Conservation (phyloP, 2,888 invertebrate species). For the Meliscaeva auricollis region DNA sequence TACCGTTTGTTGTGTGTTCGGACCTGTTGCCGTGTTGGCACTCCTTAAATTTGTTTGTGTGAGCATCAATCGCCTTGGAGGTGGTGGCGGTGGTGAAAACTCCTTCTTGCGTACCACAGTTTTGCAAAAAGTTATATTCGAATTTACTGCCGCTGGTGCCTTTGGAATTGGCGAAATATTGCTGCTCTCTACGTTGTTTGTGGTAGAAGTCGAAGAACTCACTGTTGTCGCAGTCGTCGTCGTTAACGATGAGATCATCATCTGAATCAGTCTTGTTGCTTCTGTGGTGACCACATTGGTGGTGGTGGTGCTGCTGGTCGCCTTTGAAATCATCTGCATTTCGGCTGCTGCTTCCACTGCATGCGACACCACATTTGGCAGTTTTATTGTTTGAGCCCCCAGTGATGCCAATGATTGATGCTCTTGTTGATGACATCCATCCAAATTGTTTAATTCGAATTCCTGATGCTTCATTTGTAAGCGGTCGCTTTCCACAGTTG, state of each 20-base stretch:
- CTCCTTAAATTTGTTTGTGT: constrained; percentile 82
- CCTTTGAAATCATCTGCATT: constrained; percentile 19
- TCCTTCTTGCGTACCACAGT: constrained; percentile 77
- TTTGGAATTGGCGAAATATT: constrained; percentile 80
- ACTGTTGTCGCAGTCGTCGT: constrained; percentile 84
- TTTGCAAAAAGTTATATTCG: constrained; percentile 72
- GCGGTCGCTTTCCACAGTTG: constrained; percentile 65
- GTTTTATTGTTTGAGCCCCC: constrained; percentile 43
- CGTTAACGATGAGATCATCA: constrained; percentile 83
- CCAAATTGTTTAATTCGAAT: constrained; percentile 60
- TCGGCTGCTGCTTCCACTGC: constrained; percentile 11
- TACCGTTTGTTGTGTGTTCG: constrained; percentile 77
- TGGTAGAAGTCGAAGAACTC: constrained; percentile 86
- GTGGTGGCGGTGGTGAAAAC: constrained; percentile 81
- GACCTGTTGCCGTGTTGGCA: constrained; percentile 70
- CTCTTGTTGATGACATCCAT: constrained; percentile 62
- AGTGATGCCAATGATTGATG: constrained; percentile 35
- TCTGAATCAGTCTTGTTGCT: constrained; percentile 74
- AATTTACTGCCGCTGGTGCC: constrained; percentile 55
- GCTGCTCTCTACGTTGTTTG: constrained; percentile 86
- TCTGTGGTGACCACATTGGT: constrained; percentile 57
- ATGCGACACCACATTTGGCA: constrained; percentile 58
- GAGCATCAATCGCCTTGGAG: constrained; percentile 83
- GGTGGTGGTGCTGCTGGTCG: constrained; percentile 25
- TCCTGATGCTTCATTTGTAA: constrained; percentile 27